Percentiles rank a stretch among this genome's conserved stretches.
These are phyloP conservation scores for Lepilemur septentrionalis DNA, from an alignment of 2,797 vertebrate species.

Conservation along the genomic window DNA sequence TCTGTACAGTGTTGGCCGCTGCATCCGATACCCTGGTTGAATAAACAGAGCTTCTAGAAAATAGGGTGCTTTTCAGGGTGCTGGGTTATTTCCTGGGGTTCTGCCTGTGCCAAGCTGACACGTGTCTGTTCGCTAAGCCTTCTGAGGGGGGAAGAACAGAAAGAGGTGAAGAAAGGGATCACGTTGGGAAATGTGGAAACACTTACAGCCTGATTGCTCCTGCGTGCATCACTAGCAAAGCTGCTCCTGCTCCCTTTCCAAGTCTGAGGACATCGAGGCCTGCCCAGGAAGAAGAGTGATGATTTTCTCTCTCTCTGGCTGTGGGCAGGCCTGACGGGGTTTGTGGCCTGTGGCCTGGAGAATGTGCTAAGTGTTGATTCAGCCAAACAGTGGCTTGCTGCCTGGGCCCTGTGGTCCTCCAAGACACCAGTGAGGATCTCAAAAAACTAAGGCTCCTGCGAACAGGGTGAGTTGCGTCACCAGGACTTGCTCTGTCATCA, in stretches of 20 bases:
- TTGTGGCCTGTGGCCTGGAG: not conserved
- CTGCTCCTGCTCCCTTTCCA: not conserved
- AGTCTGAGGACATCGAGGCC: not conserved
- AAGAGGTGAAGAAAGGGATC: not conserved
- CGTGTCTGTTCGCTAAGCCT: not conserved
- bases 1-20: not conserved
- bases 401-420: not conserved
- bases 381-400: not conserved
- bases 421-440: not conserved
- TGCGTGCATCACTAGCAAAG: not conserved
- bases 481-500: constrained; percentile 67
- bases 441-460: not conserved
- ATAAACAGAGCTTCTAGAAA: not conserved
- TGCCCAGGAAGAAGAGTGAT: not conserved
- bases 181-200: not conserved
- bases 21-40: not conserved
- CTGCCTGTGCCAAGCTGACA: not conserved
- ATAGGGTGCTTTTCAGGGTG: not conserved
- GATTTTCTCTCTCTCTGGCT: not conserved
- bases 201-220: not conserved
- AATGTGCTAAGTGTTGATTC: constrained; percentile 42
- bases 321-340: not conserved
- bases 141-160: not conserved
- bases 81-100: not conserved
- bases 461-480: constrained; percentile 29